A percentile compares a stretch with the other conserved stretches of the same genome.
These are phyloP conservation scores for Drosophila koepferae DNA, from an alignment of 2,888 invertebrate species.

Conservation along the genomic window DNA sequence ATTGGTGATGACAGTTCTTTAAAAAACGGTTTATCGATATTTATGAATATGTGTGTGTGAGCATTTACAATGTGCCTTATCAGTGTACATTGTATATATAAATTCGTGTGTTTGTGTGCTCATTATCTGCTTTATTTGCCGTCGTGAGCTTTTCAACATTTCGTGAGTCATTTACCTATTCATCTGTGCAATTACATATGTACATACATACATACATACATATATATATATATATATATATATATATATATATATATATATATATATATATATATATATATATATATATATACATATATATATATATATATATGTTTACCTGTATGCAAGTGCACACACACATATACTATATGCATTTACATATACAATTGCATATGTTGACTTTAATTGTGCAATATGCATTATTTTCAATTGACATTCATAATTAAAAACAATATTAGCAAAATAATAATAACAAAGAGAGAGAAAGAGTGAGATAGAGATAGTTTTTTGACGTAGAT, in stretches of 20 bases:
- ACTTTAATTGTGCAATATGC: constrained; percentile 21
- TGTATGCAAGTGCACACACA: constrained; percentile 7
- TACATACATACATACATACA: neutral
- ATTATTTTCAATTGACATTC: constrained; percentile 43
- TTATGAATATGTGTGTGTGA: neutral
- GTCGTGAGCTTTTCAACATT: constrained; percentile 20
- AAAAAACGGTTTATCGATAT: neutral
- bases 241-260: neutral
- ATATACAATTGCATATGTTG: constrained; percentile 10
- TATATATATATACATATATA: neutral
- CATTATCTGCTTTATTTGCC: constrained; percentile 26
- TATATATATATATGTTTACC: neutral
- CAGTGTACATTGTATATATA: neutral
- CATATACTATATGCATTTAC: neutral
- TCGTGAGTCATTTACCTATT: constrained; percentile 56
- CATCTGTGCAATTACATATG: constrained; percentile 10
- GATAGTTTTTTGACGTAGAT: constrained; percentile 14
- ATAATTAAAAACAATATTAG: constrained; percentile 23
- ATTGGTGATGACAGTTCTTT: constrained; percentile 7
- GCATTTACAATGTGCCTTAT: constrained; percentile 1
- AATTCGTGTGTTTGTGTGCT: constrained; percentile 1
- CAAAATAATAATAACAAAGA: constrained; percentile 7
- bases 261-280: neutral
- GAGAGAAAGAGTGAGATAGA: constrained; percentile 6
- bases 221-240: neutral